phyloP scores from a whole-genome alignment of 2,888 invertebrate genomes.

The Cataglyphis livida region DNA sequence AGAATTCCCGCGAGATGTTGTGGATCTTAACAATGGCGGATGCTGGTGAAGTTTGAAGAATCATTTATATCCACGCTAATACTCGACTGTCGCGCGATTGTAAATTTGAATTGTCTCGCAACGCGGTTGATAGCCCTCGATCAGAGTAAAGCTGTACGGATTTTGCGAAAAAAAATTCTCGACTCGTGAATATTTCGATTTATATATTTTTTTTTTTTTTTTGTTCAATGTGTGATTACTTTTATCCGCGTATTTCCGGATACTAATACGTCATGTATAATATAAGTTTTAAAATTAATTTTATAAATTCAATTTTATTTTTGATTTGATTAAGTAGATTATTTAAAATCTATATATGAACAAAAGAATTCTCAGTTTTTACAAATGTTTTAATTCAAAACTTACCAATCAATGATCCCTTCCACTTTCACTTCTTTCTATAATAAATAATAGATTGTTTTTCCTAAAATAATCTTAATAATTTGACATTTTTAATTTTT shows the following conservation, averaged over 20 bases:
- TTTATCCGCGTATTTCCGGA: neutral
- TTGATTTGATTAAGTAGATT: neutral
- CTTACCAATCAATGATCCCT: neutral
- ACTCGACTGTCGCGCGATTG: conserved; percentile 30
- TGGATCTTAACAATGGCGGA: conserved; percentile 32
- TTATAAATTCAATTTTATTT: neutral
- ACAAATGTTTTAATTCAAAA: neutral
- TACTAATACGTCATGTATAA: neutral
- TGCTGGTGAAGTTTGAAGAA: conserved; percentile 33
- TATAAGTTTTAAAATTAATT: neutral
- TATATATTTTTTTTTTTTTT: neutral
- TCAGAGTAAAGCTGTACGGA: neutral
- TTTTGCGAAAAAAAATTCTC: conserved; percentile 4
- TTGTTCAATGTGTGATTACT: neutral
- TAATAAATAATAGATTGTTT: neutral
- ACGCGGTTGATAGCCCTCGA: conserved; percentile 21
- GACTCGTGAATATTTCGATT: conserved; percentile 7
- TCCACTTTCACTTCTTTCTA: neutral
- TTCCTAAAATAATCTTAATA: neutral
- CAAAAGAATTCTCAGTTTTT: neutral
- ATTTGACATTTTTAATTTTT: neutral
- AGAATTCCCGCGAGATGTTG: conserved; percentile 17
- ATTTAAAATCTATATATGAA: neutral
- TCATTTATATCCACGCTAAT: conserved; percentile 37
- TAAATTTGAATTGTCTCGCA: conserved; percentile 38